phyloP scores from a whole-genome alignment of 2,113 vertebrate species.

The Galbula dea region DNA sequence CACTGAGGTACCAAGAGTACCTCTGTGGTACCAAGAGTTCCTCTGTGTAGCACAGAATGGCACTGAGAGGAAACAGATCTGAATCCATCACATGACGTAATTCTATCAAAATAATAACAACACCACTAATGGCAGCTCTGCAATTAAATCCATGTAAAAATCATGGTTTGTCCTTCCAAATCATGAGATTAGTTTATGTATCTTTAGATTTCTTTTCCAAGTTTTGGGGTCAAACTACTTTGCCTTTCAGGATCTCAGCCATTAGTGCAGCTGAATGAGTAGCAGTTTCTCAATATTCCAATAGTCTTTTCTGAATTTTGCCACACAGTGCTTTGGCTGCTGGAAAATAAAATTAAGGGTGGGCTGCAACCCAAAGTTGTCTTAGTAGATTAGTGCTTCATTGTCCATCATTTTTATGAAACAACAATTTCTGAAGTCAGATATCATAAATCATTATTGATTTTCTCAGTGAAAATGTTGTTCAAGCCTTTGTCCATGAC shows the following conservation, averaged over 20 bases:
- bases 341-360: slow-evolving; percentile 3
- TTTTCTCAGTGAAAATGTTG: slow-evolving; percentile 43
- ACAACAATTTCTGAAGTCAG: slow-evolving; percentile 38
- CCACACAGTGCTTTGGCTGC: not conserved
- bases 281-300: slow-evolving; percentile 24
- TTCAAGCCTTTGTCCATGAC: not conserved
- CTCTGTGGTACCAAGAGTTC: too few species aligned
- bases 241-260: not conserved
- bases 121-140: not conserved
- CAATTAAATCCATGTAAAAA: not conserved
- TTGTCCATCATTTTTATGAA: slow-evolving; percentile 46
- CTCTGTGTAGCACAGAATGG: not conserved
- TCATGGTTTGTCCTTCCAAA: not conserved
- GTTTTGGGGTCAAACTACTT: slow-evolving; percentile 4
- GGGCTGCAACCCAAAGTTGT: not conserved
- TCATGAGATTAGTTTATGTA: not conserved
- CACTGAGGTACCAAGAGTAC: not conserved
- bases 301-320: not conserved
- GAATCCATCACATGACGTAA: not conserved
- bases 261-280: not conserved
- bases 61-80: not conserved
- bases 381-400: slow-evolving; percentile 14
- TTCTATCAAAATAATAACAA: not conserved
- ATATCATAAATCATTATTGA: slow-evolving; percentile 49
- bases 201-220: not conserved